phyloP scores from a whole-genome alignment of 37 sponge, comb jelly and placozoan species.

The Beroe ovata region DNA sequence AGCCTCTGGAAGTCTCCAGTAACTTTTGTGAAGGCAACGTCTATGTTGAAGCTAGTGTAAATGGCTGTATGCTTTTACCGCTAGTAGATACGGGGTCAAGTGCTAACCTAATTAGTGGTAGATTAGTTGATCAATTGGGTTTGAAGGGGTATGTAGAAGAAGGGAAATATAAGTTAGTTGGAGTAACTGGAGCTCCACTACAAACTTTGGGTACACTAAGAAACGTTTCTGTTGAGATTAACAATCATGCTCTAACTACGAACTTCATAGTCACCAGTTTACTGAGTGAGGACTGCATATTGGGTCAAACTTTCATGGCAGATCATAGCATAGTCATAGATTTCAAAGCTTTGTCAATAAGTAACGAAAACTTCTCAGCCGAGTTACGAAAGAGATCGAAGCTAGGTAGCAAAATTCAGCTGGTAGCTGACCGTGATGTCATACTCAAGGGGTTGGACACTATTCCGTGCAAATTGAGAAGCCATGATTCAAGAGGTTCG shows the following conservation, averaged over 20 bases:
- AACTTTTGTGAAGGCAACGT: conserved; percentile 3
- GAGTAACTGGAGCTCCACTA: conserved; percentile 13
- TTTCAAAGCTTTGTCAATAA: background rate
- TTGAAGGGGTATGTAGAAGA: background rate
- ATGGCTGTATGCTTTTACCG: background rate
- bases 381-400: background rate
- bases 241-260: background rate
- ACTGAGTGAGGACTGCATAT: conserved; percentile 16
- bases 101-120: background rate
- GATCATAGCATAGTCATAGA: background rate
- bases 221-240: background rate
- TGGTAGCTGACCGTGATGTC: background rate
- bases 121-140: background rate
- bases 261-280: background rate
- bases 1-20: too few relatives aligned
- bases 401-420: background rate
- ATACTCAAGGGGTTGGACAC: background rate
- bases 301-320: conserved; percentile 17
- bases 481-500: background rate
- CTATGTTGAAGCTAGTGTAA: background rate
- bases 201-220: background rate
- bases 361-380: background rate
- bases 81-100: conserved; percentile 24
- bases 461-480: background rate
- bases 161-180: background rate